These are phyloP conservation scores for Halcyon chelicuti DNA, from an alignment of 2,797 vertebrate genomes.

Conservation along the genomic window DNA sequence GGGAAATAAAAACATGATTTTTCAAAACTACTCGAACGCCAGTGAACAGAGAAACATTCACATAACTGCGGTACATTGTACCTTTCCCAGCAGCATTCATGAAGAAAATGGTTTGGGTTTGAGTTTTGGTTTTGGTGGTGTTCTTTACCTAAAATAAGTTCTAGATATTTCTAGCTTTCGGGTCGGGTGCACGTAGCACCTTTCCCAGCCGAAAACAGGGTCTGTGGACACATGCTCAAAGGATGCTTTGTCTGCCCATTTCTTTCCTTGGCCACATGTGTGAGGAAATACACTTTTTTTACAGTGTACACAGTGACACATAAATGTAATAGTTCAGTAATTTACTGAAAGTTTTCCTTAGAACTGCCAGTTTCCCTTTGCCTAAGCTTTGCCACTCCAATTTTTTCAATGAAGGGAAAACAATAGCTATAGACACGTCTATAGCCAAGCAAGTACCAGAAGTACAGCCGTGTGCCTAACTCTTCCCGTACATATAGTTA, in stretches of 20 bases:
- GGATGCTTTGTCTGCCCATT: neutral
- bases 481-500: neutral
- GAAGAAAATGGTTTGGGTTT: neutral
- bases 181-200: neutral
- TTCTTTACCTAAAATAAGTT: neutral
- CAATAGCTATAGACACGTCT: neutral
- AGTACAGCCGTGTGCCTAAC: neutral
- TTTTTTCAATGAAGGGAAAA: neutral
- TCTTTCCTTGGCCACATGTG: neutral
- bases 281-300: neutral
- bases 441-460: neutral
- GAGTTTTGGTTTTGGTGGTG: neutral
- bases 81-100: neutral
- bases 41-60: neutral
- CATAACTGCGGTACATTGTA: rapidly evolving
- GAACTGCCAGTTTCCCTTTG: neutral
- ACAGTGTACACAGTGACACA: neutral
- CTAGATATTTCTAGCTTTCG: neutral
- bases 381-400: neutral
- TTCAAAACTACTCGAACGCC: neutral
- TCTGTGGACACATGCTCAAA: neutral
- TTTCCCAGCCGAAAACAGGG: neutral
- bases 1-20: conserved; percentile 24
- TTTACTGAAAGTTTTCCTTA: neutral
- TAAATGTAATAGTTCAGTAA: neutral